Conservation (phyloP, 2,797 vertebrate genomes). For the Semotilus atromaculatus region DNA sequence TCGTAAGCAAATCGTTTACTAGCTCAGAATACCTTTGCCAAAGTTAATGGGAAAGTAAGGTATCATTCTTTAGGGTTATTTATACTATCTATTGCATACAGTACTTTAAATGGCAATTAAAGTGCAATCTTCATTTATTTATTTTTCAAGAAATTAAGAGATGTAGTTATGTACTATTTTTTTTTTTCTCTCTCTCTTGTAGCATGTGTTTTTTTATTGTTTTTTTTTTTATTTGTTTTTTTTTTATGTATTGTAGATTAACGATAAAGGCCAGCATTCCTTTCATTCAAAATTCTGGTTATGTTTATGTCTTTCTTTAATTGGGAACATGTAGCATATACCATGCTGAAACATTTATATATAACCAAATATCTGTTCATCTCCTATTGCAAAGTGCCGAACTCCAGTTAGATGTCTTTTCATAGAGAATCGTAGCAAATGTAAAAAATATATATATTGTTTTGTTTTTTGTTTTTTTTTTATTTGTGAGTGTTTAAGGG, state of each 20-base stretch:
- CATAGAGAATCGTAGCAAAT: conserved; percentile 91
- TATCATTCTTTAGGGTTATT: conserved; percentile 96
- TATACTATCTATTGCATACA: conserved; percentile 99
- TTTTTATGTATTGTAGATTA: conserved; percentile 87
- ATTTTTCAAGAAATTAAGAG: conserved; percentile 95
- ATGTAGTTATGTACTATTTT: conserved; percentile 93
- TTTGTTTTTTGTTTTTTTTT: conserved; percentile 68
- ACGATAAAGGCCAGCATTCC: conserved; percentile 93
- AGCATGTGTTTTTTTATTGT: conserved; percentile 85
- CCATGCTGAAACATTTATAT: conserved; percentile 88
- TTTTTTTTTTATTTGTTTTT: conserved; percentile 65
- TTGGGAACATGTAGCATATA: conserved; percentile 89
- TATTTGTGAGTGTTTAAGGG: conserved; percentile 74
- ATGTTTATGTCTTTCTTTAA: conserved; percentile 79
- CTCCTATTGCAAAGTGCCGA: conserved; percentile 85
- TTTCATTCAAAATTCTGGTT: conserved; percentile 83
- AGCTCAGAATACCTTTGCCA: conserved; percentile 94
- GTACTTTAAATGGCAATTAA: conserved; percentile 99
- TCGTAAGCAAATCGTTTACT: conserved; percentile 88
- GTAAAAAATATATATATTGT: too few relatives aligned
- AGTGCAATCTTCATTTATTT: conserved; percentile 99
- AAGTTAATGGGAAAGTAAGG: conserved; percentile 96
- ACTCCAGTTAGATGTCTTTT: conserved; percentile 81
- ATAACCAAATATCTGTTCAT: conserved; percentile 88
- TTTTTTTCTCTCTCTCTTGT: conserved; percentile 66